Evolutionary conservation across 2,888 invertebrate species (phyloP).

Genomic region (Parnassius smintheus): DNA sequence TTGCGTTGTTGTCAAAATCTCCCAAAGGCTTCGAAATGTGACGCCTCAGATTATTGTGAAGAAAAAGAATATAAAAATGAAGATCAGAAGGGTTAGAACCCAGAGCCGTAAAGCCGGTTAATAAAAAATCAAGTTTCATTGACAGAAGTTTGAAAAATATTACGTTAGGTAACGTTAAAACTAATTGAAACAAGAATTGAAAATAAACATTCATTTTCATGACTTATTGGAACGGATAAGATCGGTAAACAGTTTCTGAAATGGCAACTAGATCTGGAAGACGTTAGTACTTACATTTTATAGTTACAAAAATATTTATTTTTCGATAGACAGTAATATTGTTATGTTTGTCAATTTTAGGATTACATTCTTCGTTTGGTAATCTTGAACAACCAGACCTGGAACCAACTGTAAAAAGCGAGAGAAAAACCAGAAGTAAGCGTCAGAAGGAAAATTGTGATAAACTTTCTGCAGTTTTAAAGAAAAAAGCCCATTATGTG

Average conservation of each 20-base stretch:
- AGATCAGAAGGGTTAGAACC: too few relatives aligned
- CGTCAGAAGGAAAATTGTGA: constrained; percentile 49
- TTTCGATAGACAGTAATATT: not conserved
- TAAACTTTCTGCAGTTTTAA: constrained; percentile 29
- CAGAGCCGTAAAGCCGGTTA: too few relatives aligned
- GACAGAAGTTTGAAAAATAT: constrained; percentile 18
- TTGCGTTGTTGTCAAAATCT: too few relatives aligned
- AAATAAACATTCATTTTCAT: constrained; percentile 6
- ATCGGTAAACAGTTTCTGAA: not conserved
- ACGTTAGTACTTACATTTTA: constrained; percentile 50
- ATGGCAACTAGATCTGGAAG: constrained; percentile 74
- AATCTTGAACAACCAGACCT: constrained; percentile 38
- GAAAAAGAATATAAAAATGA: too few relatives aligned
- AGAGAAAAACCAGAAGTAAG: constrained; percentile 54
- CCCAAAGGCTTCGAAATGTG: too few relatives aligned
- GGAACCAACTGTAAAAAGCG: constrained; percentile 41
- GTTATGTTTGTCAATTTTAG: constrained; percentile 43
- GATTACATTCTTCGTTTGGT: constrained; percentile 50
- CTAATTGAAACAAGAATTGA: not conserved
- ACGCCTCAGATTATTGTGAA: too few relatives aligned
- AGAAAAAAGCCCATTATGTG: constrained; percentile 62
- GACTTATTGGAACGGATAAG: not conserved
- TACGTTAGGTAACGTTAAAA: not conserved
- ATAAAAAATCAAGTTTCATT: not conserved
- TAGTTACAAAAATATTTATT: constrained; percentile 2